Conservation (phyloP, 2,113 vertebrate genomes). For the Bubalus kerabau region DNA sequence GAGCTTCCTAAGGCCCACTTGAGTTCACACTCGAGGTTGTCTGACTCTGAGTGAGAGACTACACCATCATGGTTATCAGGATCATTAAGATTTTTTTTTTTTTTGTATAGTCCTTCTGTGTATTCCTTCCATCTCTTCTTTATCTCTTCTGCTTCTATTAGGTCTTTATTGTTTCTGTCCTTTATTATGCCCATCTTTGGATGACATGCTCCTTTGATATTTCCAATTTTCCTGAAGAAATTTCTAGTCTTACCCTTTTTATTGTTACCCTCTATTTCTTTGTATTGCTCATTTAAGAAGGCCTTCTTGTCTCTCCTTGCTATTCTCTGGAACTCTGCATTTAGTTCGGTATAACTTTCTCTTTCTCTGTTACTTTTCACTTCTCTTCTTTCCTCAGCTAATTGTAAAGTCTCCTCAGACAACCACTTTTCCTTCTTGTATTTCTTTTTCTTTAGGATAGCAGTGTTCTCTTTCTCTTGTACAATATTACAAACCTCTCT, state of each 20-base stretch:
- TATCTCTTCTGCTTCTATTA: not conserved
- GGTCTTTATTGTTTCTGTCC: not conserved
- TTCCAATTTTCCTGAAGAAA: not conserved
- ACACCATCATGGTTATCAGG: not conserved
- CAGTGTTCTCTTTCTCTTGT: not conserved
- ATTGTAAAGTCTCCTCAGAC: not conserved
- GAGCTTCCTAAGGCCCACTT: not conserved
- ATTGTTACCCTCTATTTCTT: not conserved
- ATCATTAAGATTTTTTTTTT: not conserved
- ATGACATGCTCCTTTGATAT: not conserved
- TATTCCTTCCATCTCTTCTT: not conserved
- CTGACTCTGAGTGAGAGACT: not conserved
- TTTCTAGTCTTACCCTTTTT: not conserved
- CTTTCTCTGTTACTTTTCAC: not conserved
- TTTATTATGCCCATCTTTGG: not conserved
- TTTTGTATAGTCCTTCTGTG: not conserved
- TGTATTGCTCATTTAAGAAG: not conserved
- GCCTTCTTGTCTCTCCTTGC: not conserved
- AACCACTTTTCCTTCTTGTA: not conserved
- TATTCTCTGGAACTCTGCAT: not conserved
- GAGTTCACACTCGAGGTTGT: not conserved
- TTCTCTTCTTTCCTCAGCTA: not conserved
- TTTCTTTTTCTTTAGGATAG: not conserved
- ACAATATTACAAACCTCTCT: not conserved
- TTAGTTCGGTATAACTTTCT: not conserved